These are phyloP conservation scores for Lethenteron camtschaticum DNA, from an alignment of 2,113 vertebrate species.

Conservation along the genomic window DNA sequence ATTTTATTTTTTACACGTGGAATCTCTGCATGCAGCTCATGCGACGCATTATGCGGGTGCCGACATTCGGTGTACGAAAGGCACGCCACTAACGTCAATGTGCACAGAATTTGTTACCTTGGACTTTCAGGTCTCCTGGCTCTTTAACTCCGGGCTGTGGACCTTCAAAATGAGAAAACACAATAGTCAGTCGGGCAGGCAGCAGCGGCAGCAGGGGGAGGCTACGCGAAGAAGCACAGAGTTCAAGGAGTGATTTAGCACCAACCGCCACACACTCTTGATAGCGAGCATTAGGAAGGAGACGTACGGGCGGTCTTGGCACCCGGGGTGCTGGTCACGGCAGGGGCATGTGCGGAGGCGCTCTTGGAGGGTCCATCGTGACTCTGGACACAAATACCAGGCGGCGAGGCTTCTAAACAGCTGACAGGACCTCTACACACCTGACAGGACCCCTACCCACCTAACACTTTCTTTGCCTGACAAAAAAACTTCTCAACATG, in stretches of 20 bases:
- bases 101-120: background rate
- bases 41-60: background rate
- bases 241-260: background rate
- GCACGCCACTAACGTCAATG: background rate
- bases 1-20: background rate
- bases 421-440: background rate
- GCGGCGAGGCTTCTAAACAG: background rate
- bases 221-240: background rate
- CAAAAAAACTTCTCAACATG: background rate
- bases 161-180: background rate
- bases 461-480: background rate
- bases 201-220: background rate
- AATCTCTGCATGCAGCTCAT: background rate
- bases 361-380: constrained; percentile 4
- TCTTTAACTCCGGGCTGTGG: constrained; percentile 4
- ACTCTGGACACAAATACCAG: constrained; percentile 1
- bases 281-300: background rate
- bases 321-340: constrained; percentile 1
- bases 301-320: constrained; percentile 3
- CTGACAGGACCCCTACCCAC: background rate
- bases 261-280: background rate
- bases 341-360: background rate
- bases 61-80: background rate
- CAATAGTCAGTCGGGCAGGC: background rate
- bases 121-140: constrained; percentile 5